Percentiles rank a stretch among this genome's conserved stretches.
Evolutionary conservation across 2,888 invertebrate genomes (phyloP).

Genomic region (Psylliodes chrysocephalus): DNA sequence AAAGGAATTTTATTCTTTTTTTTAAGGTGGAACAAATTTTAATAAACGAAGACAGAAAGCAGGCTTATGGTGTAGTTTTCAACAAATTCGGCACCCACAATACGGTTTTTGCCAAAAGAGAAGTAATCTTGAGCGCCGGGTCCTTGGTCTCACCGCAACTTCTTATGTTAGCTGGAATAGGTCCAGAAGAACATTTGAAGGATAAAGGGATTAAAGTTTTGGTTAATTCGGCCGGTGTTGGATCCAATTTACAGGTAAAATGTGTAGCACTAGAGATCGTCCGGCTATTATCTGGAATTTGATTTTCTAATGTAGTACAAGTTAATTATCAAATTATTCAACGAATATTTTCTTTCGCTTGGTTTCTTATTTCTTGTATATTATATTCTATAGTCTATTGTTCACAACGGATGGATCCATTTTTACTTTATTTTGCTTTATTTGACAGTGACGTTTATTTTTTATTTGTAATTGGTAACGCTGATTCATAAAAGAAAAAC

Average conservation of each 20-base stretch:
- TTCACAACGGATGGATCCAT: no score
- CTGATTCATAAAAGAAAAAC: no score
- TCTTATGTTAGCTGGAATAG: conserved; percentile 87
- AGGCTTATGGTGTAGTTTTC: conserved; percentile 74
- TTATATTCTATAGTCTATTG: no score
- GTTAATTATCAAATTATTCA: no score
- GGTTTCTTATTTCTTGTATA: no score
- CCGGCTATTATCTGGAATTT: no score
- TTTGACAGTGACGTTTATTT: no score
- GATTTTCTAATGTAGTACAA: no score
- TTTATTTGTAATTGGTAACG: no score
- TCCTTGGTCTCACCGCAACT: conserved; percentile 86
- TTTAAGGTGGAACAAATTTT: conserved; percentile 73
- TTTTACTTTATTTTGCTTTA: no score
- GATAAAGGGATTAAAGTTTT: conserved; percentile 72
- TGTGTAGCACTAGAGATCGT: no score
- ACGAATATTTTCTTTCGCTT: no score
- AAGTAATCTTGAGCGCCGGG: conserved; percentile 88
- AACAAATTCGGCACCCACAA: conserved; percentile 67
- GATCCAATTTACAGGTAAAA: conserved; percentile 71
- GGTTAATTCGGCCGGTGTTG: conserved; percentile 74
- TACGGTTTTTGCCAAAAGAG: conserved; percentile 72
- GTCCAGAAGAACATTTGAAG: conserved; percentile 72
- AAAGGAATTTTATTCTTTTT: neutral
- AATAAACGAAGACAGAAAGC: conserved; percentile 69